phyloP scores from a whole-genome alignment of 2,888 invertebrate species.

The Pediacus dermestoides region DNA sequence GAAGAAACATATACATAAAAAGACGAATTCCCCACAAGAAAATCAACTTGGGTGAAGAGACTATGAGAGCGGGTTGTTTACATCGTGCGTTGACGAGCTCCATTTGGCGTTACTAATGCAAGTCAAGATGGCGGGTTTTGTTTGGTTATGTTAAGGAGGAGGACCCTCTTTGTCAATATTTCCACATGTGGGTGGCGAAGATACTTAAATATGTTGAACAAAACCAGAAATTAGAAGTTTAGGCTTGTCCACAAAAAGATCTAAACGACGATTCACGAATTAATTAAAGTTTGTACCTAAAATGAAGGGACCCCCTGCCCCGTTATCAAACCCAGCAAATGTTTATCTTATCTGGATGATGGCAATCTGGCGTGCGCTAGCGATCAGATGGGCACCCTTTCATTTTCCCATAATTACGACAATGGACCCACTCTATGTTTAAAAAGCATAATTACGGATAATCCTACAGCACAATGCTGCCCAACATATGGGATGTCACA shows the following conservation, averaged over 20 bases:
- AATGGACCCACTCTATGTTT: conserved; percentile 45
- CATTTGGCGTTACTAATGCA: conserved; percentile 25
- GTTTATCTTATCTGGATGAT: too few relatives aligned
- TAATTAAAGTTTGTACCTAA: too few relatives aligned
- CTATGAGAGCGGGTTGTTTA: too few relatives aligned
- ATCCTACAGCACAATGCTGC: conserved; percentile 41
- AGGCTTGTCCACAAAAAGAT: too few relatives aligned
- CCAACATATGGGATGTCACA: conserved; percentile 47
- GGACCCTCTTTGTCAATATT: conserved; percentile 39
- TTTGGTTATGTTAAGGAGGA: conserved; percentile 41
- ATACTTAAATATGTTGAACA: too few relatives aligned
- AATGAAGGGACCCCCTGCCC: too few relatives aligned
- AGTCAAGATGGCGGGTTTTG: conserved; percentile 39
- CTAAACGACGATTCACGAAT: too few relatives aligned
- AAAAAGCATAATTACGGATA: conserved; percentile 50
- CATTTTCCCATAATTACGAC: conserved; percentile 47
- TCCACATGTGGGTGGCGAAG: conserved; percentile 32
- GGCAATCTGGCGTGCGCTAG: conserved; percentile 33
- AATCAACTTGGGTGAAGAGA: too few relatives aligned
- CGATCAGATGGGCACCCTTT: conserved; percentile 39
- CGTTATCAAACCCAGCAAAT: too few relatives aligned
- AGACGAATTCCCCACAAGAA: too few relatives aligned
- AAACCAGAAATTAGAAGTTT: too few relatives aligned
- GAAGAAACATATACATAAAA: too few relatives aligned
- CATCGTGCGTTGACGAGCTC: conserved; percentile 34